A percentile compares a stretch with the other conserved stretches of the same genome.
Evolutionary conservation across 2,113 vertebrate genomes (phyloP).

Genomic region (Lanius ludovicianus): DNA sequence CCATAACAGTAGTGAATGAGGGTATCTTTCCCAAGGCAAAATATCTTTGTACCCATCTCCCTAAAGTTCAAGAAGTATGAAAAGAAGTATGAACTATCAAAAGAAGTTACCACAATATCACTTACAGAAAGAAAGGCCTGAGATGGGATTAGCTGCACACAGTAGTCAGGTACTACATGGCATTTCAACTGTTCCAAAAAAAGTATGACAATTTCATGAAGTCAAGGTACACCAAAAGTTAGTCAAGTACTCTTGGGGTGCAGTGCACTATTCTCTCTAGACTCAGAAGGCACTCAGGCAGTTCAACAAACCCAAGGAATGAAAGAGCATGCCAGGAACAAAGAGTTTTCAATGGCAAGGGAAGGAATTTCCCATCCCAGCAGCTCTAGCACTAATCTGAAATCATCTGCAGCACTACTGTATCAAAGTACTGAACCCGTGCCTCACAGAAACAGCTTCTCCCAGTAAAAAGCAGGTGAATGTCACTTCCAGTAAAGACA

Average conservation of each 20-base stretch:
- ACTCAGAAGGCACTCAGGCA: neutral
- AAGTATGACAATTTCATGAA: neutral
- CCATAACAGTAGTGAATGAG: neutral
- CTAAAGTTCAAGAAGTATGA: neutral
- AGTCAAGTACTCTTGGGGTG: neutral
- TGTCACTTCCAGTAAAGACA: neutral
- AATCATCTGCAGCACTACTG: neutral
- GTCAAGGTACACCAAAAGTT: neutral
- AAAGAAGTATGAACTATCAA: neutral
- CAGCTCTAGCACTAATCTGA: neutral
- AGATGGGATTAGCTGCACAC: neutral
- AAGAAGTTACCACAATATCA: neutral
- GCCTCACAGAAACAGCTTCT: neutral
- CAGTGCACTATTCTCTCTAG: neutral
- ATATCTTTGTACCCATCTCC: neutral
- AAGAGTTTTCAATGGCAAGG: neutral
- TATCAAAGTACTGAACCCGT: neutral
- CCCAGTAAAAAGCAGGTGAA: neutral
- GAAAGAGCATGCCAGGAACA: neutral
- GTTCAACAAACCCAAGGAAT: rapidly evolving
- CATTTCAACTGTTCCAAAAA: neutral
- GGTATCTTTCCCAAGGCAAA: neutral
- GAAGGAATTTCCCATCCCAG: neutral
- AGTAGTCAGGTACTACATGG: neutral
- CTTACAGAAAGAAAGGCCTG: neutral